Base-by-base conservation (phyloP, 1,140 invertebrate genomes). In the Piezodorus guildinii region DNA sequence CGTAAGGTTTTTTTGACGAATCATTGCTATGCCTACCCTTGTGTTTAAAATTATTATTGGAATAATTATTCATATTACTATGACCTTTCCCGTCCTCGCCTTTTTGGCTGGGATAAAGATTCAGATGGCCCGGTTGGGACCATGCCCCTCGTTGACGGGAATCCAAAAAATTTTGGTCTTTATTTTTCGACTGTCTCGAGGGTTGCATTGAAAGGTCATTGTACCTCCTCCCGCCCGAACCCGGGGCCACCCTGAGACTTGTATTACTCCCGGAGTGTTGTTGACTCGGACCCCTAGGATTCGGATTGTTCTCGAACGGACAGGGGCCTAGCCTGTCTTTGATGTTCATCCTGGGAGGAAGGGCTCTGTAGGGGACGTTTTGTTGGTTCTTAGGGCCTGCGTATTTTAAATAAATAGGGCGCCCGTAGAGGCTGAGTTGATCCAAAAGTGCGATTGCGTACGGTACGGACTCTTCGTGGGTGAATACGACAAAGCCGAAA, bases 401-500 rank as follows among this genome's bases (percentile, higher is more conserved):
- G 12, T 39, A 39, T 23, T 25, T 56, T 27, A 56, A 25, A 16
- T 56, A 23, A 56, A 56, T 56, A 25, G 23, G 2, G 3, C 23
- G 17, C 23, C 49, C 62, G 43, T 30, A 62, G 14, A 62, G 45
- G 14, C 17, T 51, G 12, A 56, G 60, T 30, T 49, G 16, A 21
- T 60, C 44, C 34, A 65, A 46, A 5, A 65, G 44, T 8, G 27
- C 16, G 3, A 61, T 34, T 34, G 63, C 63, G 51, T 65, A 65
- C 16, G 19, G 23, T 3, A 65, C 63, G 19, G 63, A 65, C 15
- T n/a, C 30, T 52, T 65, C 27, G 21, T 65, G 63, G 51, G 60
- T 65, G 46, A 60, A 65, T 19, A 34, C 45, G 14, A 65, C 39
- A 60, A 65, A 65, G 17, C 63, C 63, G 21, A 34, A 60, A 43